A percentile compares a stretch with the other conserved stretches of the same genome.
phyloP scores from a whole-genome alignment of 2,113 vertebrate genomes.

The Bombycilla garrulus region DNA sequence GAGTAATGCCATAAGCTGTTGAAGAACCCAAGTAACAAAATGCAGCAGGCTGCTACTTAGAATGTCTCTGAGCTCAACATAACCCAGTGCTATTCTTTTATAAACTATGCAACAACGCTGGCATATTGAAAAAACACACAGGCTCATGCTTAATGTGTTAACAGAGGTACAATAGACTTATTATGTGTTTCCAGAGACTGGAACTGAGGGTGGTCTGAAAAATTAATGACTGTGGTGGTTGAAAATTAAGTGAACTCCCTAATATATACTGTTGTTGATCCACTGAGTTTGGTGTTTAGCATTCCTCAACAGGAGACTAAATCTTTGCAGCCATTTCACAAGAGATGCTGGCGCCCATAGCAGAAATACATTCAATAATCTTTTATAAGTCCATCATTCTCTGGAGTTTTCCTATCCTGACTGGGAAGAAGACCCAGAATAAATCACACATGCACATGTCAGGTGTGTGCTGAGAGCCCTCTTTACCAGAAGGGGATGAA shows the following conservation, averaged over 20 bases:
- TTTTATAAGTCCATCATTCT: constrained; percentile 45
- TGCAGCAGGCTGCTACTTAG: constrained; percentile 36
- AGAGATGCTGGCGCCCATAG: constrained; percentile 76
- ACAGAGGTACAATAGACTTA: constrained; percentile 64
- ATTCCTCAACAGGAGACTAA: constrained; percentile 79
- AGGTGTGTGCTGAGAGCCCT: constrained; percentile 27
- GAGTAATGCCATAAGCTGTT: constrained; percentile 52
- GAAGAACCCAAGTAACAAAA: constrained; percentile 22
- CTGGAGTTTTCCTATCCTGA: not conserved
- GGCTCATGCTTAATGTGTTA: constrained; percentile 63
- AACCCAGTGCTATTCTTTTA: constrained; percentile 57
- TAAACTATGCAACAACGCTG: constrained; percentile 66
- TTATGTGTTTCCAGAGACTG: constrained; percentile 69
- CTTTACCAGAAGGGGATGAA: not conserved
- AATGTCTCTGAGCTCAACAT: constrained; percentile 19
- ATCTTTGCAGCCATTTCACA: constrained; percentile 73
- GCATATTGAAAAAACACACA: constrained; percentile 65
- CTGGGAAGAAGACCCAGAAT: constrained; percentile 2
- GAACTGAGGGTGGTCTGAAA: constrained; percentile 78
- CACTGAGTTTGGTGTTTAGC: constrained; percentile 75
- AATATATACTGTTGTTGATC: constrained; percentile 79
- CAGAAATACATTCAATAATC: constrained; percentile 68
- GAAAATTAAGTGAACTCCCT: constrained; percentile 78
- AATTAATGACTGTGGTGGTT: constrained; percentile 77
- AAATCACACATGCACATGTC: not conserved